Base-by-base conservation (phyloP, 2,888 invertebrate species). In the Ennomos quercinarius region DNA sequence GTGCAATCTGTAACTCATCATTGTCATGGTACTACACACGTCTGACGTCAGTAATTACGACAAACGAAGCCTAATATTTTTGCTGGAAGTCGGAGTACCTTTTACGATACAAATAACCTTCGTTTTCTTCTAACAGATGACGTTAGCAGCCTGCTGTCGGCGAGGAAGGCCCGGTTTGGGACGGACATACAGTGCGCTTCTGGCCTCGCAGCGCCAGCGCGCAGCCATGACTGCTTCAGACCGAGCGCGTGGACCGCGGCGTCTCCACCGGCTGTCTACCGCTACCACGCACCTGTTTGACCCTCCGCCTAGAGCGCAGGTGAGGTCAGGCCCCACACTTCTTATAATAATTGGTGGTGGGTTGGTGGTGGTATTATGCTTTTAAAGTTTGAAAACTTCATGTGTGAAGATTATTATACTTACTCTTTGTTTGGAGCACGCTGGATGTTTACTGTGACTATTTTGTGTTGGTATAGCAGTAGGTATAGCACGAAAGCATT, bases 291-390 rank as follows among this genome's bases (percentile, higher is more conserved):
- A 88, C 61, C 78, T 90, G 13, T 87, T 80, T 63, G 91, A 89
- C 68, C 86, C 86, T 68, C 87, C 86, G 49, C 83, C 88, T 36
- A 76, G 89, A 83, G 87, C 90, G 82, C 89, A 92, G 91, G 91
- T 92, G 89, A 91, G 91, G 91, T 91, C 79, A 88, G 90, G 77
- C 72, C 68, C 67, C 61, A 57, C 63, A 69, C 64, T 64, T 73
- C 43, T 62, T 71, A 64, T 64, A 67, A 42, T 64, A 67, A 42
- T 64, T 67, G 73, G 73, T 67, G 63, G 52, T 63, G 74, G 77
- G 67, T 10, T 48, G 11, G 10, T 17, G 1, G 27, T 27, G 27
- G 27, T 27, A 27, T 6, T 40, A 40, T 12, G 40, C 48, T 48
- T 48, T 17, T 38, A 38, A 38, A 17, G 17, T 17, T 2, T 17